Evolutionary conservation across 1,140 invertebrate species (phyloP), one percentile per base, ranked within the genome.

Genomic region (Tetraneura akinire): DNA sequence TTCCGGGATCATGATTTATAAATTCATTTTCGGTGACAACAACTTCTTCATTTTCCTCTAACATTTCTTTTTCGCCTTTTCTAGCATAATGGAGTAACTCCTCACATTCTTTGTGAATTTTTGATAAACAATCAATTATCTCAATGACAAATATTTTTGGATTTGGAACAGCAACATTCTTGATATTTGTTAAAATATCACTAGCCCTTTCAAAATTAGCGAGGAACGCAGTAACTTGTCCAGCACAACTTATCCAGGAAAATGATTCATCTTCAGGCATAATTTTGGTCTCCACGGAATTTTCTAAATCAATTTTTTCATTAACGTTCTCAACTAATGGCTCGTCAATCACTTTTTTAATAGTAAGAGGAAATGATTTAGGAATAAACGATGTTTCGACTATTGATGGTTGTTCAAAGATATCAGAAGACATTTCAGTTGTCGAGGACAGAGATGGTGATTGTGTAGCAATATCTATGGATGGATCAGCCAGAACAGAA

Each of bases 71-170:
- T 42, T 42, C 42, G 4, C 42, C 42, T 42, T 42, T 42, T 42
- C 42, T 4, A 5, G 42, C 13, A 60, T 60, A 60, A 13, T 60
- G 55, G 13, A 60, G 55, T 60, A 60, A 14, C 13, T 60, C 55
- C 42, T 42, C 42, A 42, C 10, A 42, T 10, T 42, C 42, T 42
- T 66, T 66, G 13, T 66, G 62, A 29, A 66, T 23, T 66, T n/a
- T 66, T 66, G 62, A 66, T 16, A 66, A n/a, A 32, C 62, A 66
- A 66, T 16, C 32, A 66, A 66, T 66, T 66, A 66, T 66, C 66
- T 68, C 66, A 29, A 68, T 68, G 32, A 68, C 66, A 68, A 42
- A 68, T 68, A 68, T 68, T 68, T 68, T 68, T 42, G 66, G 66
- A n/a, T 68, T 68, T 37, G 32, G 66, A 42, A 68, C 66, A 37